Evolutionary conservation across 2,113 vertebrate species (phyloP).

Genomic region (Electrona antarctica): DNA sequence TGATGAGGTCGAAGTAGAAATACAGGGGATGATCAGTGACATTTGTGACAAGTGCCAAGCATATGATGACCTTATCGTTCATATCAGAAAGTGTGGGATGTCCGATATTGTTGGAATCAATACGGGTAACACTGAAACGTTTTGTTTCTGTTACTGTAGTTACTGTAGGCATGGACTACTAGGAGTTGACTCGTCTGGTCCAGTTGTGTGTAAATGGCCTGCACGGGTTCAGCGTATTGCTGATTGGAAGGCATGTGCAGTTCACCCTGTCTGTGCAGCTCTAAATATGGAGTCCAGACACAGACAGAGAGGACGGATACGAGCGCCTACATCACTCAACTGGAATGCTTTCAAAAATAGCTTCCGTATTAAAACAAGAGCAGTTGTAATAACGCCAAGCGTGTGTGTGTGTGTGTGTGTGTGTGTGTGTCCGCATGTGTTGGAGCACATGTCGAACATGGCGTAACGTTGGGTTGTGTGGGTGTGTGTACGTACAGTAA

Average conservation of each 20-base stretch:
- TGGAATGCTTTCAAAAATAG: constrained; percentile 85
- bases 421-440: constrained; percentile 7
- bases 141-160: too few relatives aligned
- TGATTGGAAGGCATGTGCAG: constrained; percentile 69
- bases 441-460: constrained; percentile 13
- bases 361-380: constrained; percentile 77
- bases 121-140: too few relatives aligned
- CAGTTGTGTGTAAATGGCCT: constrained; percentile 20
- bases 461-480: not conserved
- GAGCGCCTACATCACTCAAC: constrained; percentile 74
- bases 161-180: not conserved
- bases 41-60: too few relatives aligned
- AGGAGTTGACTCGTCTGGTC: constrained; percentile 11
- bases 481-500: too few relatives aligned
- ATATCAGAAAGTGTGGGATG: too few relatives aligned
- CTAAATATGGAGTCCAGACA: constrained; percentile 81
- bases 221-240: constrained; percentile 55
- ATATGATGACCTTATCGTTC: too few relatives aligned
- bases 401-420: constrained; percentile 1
- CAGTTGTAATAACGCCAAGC: constrained; percentile 56
- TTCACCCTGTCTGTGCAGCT: constrained; percentile 64
- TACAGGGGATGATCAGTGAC: too few relatives aligned
- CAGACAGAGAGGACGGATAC: constrained; percentile 68
- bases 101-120: too few relatives aligned
- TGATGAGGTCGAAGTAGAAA: too few relatives aligned